Evolutionary conservation across 2,113 vertebrate species (phyloP).

Genomic region (Rattus rattus): DNA sequence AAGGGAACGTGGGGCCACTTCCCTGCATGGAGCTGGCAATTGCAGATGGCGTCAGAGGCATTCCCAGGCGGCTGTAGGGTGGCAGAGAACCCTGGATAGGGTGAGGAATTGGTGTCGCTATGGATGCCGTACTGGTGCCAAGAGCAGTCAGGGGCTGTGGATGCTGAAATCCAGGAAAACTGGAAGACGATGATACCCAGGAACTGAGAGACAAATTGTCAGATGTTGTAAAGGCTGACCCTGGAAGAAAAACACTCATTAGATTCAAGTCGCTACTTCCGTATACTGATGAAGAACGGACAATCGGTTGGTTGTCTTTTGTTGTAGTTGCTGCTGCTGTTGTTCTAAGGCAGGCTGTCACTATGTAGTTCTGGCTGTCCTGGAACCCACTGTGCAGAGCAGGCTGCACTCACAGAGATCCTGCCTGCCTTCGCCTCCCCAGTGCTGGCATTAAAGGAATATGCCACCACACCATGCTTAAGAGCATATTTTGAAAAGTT

Average conservation of each 20-base stretch:
- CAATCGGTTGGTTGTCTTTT: not conserved
- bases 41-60: conserved; percentile 95
- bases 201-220: conserved; percentile 97
- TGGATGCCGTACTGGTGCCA: conserved; percentile 89
- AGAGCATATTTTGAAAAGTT: not conserved
- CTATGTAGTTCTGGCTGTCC: not conserved
- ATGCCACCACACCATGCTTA: not conserved
- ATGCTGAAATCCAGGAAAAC: conserved; percentile 96
- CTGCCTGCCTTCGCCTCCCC: not conserved
- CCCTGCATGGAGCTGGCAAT: conserved; percentile 95
- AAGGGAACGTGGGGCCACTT: conserved; percentile 96
- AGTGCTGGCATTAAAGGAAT: not conserved
- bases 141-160: conserved; percentile 95
- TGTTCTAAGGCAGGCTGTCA: not conserved
- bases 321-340: not conserved
- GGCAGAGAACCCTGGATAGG: conserved; percentile 97
- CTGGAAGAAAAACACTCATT: conserved; percentile 84
- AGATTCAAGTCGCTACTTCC: not conserved
- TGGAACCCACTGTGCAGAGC: not conserved
- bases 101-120: conserved; percentile 93
- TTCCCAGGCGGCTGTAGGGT: conserved; percentile 94
- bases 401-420: not conserved
- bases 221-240: conserved; percentile 96
- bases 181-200: conserved; percentile 96
- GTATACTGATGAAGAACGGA: not conserved